Percentiles rank a stretch among this genome's conserved stretches.
Evolutionary conservation across 2,113 vertebrate genomes (phyloP).

Genomic region (Catagonus wagneri): DNA sequence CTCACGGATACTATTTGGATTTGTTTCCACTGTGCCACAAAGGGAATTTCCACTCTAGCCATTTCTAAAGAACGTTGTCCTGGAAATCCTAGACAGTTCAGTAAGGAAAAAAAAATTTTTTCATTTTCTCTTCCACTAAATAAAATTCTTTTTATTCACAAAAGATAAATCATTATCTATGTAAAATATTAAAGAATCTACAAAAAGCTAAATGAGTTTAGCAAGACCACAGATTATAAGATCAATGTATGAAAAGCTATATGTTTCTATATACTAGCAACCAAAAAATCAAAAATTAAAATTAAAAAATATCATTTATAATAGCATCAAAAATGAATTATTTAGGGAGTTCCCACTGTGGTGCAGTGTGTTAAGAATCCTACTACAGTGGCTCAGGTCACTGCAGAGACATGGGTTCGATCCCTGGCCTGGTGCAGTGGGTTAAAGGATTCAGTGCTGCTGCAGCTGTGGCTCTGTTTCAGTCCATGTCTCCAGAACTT

Average conservation of each 20-base stretch:
- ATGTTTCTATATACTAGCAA: slow-evolving; percentile 6
- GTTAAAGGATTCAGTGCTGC: too few species aligned
- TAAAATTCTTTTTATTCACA: background rate
- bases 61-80: background rate
- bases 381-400: too few species aligned
- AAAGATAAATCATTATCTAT: background rate
- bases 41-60: background rate
- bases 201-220: slow-evolving; percentile 40
- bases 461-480: too few species aligned
- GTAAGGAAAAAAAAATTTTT: background rate
- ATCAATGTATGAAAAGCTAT: background rate
- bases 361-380: too few species aligned
- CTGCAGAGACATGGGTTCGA: too few species aligned
- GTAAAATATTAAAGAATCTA: slow-evolving; percentile 23
- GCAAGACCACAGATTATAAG: background rate
- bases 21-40: too few species aligned
- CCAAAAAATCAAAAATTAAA: background rate
- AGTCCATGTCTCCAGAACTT: too few species aligned
- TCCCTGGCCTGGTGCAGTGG: too few species aligned
- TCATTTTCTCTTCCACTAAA: background rate
- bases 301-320: background rate
- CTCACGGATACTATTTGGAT: too few species aligned
- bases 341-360: too few species aligned
- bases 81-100: background rate
- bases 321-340: background rate